Conservation (phyloP, 1,140 invertebrate species). For the Sycophaga agraensis region DNA sequence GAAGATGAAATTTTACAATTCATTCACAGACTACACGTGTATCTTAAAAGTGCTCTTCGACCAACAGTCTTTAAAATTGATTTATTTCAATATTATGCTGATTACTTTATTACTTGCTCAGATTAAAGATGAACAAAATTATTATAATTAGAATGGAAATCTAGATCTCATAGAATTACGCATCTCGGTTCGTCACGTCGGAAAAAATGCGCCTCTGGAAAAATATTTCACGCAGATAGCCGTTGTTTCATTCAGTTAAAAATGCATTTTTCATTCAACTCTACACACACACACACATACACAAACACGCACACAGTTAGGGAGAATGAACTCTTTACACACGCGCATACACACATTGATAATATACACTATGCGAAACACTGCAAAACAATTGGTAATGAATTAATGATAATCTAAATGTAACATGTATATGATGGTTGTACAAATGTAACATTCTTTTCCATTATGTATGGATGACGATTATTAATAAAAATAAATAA, state of each 20-base stretch:
- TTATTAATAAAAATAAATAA: conserved; percentile 28
- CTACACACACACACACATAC: conserved; percentile 35
- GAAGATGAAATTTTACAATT: too few relatives aligned
- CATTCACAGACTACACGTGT: too few relatives aligned
- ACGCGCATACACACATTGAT: background rate
- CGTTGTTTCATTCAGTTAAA: conserved; percentile 33
- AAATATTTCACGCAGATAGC: conserved; percentile 32
- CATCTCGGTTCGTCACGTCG: too few relatives aligned
- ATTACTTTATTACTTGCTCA: background rate
- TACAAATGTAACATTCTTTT: conserved; percentile 59
- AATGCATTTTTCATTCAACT: conserved; percentile 42
- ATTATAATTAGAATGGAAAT: too few relatives aligned
- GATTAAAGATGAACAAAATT: too few relatives aligned
- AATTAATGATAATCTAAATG: conserved; percentile 56
- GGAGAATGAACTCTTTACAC: too few relatives aligned
- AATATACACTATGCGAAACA: conserved; percentile 17
- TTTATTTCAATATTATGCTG: background rate
- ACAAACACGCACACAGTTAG: conserved; percentile 21
- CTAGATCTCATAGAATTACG: too few relatives aligned
- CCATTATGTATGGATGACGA: conserved; percentile 52
- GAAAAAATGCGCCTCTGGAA: conserved; percentile 10
- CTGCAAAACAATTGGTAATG: conserved; percentile 41
- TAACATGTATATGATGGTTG: conserved; percentile 57
- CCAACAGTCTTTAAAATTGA: background rate
- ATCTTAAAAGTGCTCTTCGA: background rate